A percentile compares a stretch with the other conserved stretches of the same genome.
Conservation (phyloP, 1,140 invertebrate genomes). For the Apis laboriosa region DNA sequence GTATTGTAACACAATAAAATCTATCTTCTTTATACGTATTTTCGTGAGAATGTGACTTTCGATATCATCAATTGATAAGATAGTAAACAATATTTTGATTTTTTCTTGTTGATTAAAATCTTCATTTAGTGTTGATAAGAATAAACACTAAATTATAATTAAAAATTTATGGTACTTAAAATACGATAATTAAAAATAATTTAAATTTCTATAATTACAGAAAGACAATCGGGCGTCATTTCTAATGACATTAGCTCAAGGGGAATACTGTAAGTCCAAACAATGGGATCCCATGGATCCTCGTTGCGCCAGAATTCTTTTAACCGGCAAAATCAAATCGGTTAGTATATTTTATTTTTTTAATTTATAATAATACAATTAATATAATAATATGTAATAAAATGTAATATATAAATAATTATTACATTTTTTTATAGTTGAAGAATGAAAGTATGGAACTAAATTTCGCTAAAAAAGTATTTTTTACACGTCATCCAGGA, state of each 20-base stretch:
- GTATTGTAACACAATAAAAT: slow-evolving; percentile 36
- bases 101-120: neutral
- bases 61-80: slow-evolving; percentile 34
- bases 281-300: slow-evolving; percentile 90
- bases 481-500: slow-evolving; percentile 87
- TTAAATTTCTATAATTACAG: slow-evolving; percentile 25
- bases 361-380: neutral
- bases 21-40: no score
- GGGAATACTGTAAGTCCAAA: slow-evolving; percentile 83
- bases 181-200: neutral
- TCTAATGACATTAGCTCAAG: slow-evolving; percentile 86
- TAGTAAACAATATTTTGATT: neutral
- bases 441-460: slow-evolving; percentile 80
- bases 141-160: neutral
- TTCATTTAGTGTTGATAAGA: no score
- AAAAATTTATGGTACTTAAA: neutral
- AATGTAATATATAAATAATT: neutral
- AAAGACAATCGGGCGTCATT: slow-evolving; percentile 84
- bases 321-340: slow-evolving; percentile 84
- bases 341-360: slow-evolving; percentile 69
- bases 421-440: slow-evolving; percentile 78
- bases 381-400: neutral
- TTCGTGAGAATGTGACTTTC: no score
- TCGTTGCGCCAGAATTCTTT: slow-evolving; percentile 87
- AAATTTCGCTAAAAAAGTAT: slow-evolving; percentile 82